Evolutionary conservation across 2,888 invertebrate species (phyloP), one percentile per base, ranked within the genome.

Genomic region (Meta bourneti): DNA sequence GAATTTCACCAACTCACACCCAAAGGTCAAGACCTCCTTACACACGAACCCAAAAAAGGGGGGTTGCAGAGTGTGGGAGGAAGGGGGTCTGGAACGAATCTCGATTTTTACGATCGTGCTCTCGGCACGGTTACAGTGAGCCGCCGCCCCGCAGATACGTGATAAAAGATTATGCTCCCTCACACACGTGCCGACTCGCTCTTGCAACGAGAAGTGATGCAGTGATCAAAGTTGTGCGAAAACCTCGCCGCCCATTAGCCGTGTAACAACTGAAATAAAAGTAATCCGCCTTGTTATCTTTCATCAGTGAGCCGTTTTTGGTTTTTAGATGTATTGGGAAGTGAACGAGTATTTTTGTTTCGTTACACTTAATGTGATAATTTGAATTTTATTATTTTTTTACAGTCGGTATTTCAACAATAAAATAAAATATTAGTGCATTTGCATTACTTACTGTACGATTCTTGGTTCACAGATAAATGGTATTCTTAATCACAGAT

Each of bases 81-180:
- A 34, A 34, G 34, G 34, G n/a, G 34, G 13, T 61, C 61, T 16
- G 79, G 79, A 79, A 79, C 79, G 79, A 61, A 61, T 79, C 61
- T 34, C 54, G 79, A 79, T 61, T 61, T 72, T 79, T 79, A 79
- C 61, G 83, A 83, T 70, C 81, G 81, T 70, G 81, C 81, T 51
- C 72, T 7, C 16, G 49, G 81, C 70, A 70, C 81, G 81, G 16
- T 81, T 48, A n/a, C 61, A 20, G 11, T 13, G 79, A 20, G 52
- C 13, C 79, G 19, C 79, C 79, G 61, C 79, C 79, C 79, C 79
- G 61, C 61, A 20, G 79, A 61, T 79, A 61, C 79, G 79, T 54
- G 79, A 79, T 79, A 34, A 61, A 79, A 79, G 79, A 79, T 79
- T 20, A 79, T 79, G 13, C 61, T 16, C 48, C 69, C 61, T 79